Evolutionary conservation across 1,140 invertebrate genomes (phyloP).

Genomic region (Euwallacea similis): DNA sequence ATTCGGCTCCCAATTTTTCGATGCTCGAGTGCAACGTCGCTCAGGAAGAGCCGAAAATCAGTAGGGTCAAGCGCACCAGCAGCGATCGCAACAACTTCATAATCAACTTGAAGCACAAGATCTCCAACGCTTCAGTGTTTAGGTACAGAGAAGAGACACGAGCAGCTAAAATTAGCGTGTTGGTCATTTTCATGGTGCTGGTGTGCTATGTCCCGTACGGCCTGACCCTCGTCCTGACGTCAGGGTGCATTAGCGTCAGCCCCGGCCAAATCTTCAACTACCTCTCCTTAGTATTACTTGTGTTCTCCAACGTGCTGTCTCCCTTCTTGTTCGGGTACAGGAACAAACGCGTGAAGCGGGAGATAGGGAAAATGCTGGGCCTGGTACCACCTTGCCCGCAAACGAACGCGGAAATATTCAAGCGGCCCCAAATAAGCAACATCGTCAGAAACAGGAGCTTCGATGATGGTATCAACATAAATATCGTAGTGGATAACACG

Average conservation of each 20-base stretch:
- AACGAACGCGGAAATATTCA: constrained; percentile 2
- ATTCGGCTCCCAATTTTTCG: constrained; percentile 48
- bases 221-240: constrained; percentile 57
- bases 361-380: constrained; percentile 65
- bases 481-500: constrained; percentile 18
- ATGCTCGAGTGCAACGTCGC: constrained; percentile 26
- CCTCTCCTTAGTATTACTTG: constrained; percentile 65
- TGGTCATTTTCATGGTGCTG: constrained; percentile 72
- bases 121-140: constrained; percentile 82
- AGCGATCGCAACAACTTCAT: constrained; percentile 61
- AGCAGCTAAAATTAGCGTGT: constrained; percentile 75
- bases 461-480: constrained; percentile 25
- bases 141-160: constrained; percentile 79
- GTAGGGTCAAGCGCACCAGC: constrained; percentile 47
- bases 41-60: constrained; percentile 19
- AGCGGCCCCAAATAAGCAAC: not conserved
- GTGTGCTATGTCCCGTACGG: constrained; percentile 72
- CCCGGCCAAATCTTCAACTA: constrained; percentile 55
- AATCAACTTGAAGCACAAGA: constrained; percentile 70
- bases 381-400: constrained; percentile 45
- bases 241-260: constrained; percentile 52
- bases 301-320: constrained; percentile 69
- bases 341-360: constrained; percentile 73
- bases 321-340: constrained; percentile 79
- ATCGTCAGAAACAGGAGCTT: constrained; percentile 31